phyloP scores from a whole-genome alignment of 2,113 vertebrate species.

The Zingel zingel region DNA sequence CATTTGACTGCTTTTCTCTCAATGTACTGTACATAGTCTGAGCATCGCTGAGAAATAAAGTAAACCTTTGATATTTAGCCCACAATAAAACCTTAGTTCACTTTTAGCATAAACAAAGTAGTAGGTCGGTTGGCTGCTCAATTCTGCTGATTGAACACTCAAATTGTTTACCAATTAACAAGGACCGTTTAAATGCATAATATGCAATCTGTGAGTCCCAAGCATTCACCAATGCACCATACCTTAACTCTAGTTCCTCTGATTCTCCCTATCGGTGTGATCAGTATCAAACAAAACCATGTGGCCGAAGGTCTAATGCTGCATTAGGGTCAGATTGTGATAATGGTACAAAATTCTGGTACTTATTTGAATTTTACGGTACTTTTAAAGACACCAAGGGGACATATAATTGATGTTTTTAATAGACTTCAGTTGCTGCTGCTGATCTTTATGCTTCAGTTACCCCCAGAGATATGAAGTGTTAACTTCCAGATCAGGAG shows the following conservation, averaged over 20 bases:
- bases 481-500: conserved; percentile 12
- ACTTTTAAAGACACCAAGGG: background rate
- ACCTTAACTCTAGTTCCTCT: conserved; percentile 31
- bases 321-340: conserved; percentile 51
- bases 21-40: conserved; percentile 54
- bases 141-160: conserved; percentile 35
- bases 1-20: conserved; percentile 46
- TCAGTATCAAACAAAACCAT: conserved; percentile 46
- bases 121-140: conserved; percentile 6
- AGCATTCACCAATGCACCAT: conserved; percentile 24
- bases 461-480: background rate
- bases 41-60: conserved; percentile 40
- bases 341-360: background rate
- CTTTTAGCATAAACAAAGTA: conserved; percentile 28
- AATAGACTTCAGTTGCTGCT: background rate
- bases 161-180: conserved; percentile 58
- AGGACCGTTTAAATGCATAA: conserved; percentile 55
- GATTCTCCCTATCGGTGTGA: conserved; percentile 39
- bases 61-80: conserved; percentile 40
- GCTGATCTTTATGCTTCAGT: background rate
- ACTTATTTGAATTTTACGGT: conserved; percentile 14
- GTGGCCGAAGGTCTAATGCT: conserved; percentile 52
- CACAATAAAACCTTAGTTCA: conserved; percentile 36
- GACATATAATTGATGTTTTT: background rate
- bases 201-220: conserved; percentile 42